phyloP scores from a whole-genome alignment of 2,797 vertebrate species.

The Borostomias antarcticus region DNA sequence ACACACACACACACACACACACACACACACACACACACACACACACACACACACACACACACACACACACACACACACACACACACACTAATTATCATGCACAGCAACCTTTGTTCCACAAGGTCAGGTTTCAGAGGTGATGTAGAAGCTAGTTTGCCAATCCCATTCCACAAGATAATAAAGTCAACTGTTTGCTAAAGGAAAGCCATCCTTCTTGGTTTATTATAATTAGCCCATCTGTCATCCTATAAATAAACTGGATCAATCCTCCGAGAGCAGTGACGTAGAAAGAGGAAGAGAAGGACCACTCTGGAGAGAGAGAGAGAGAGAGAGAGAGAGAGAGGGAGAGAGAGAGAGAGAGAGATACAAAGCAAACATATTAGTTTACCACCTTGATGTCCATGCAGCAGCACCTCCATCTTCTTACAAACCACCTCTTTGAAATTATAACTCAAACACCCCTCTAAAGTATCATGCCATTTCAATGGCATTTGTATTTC shows the following conservation, averaged over 20 bases:
- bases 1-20: too few relatives aligned
- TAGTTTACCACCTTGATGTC: too few relatives aligned
- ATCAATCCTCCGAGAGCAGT: slow-evolving; percentile 41
- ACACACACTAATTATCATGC: slow-evolving; percentile 56
- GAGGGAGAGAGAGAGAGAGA: not conserved
- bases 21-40: not conserved
- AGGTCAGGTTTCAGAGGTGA: slow-evolving; percentile 50
- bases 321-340: not conserved
- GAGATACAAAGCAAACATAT: not conserved
- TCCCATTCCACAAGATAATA: slow-evolving; percentile 47
- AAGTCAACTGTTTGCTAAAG: slow-evolving; percentile 51
- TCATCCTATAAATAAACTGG: slow-evolving; percentile 53
- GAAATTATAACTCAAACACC: too few relatives aligned
- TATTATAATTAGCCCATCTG: slow-evolving; percentile 59
- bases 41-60: not conserved
- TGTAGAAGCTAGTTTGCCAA: slow-evolving; percentile 35
- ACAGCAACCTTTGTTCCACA: slow-evolving; percentile 48
- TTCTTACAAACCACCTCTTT: too few relatives aligned
- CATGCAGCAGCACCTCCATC: too few relatives aligned
- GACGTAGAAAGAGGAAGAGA: slow-evolving; percentile 26
- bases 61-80: slow-evolving; percentile 9
- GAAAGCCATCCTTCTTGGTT: slow-evolving; percentile 48
- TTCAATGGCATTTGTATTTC: too few relatives aligned
- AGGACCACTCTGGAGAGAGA: not conserved
- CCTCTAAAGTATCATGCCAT: too few relatives aligned